Evolutionary conservation across 2,113 vertebrate genomes (phyloP).

Genomic region (Tretioscincus oriximinensis): DNA sequence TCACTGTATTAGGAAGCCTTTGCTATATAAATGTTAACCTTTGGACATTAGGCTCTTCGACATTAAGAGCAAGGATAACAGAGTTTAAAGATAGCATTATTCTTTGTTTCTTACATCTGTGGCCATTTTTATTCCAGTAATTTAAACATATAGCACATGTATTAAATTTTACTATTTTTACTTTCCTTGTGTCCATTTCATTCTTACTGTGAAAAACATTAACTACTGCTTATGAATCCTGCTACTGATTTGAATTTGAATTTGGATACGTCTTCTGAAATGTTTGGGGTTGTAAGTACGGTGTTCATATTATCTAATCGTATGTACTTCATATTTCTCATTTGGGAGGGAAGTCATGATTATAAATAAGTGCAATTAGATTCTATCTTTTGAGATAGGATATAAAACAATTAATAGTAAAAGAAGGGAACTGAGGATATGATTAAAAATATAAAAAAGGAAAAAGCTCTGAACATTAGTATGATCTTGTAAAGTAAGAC

Average conservation of each 20-base stretch:
- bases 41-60: slow-evolving; percentile 47
- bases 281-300: not conserved
- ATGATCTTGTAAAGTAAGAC: no score
- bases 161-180: slow-evolving; percentile 70
- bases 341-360: no score
- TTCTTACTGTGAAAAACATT: slow-evolving; percentile 57
- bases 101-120: slow-evolving; percentile 54
- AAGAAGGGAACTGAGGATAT: no score
- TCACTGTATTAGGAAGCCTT: slow-evolving; percentile 60
- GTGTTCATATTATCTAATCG: not conserved
- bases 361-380: no score
- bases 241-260: slow-evolving; percentile 28
- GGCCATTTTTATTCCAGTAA: slow-evolving; percentile 59
- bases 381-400: no score
- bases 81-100: slow-evolving; percentile 54
- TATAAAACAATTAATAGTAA: no score
- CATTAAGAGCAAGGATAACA: slow-evolving; percentile 44
- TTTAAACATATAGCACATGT: slow-evolving; percentile 65
- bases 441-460: no score
- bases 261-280: slow-evolving; percentile 38
- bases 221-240: slow-evolving; percentile 44
- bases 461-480: no score
- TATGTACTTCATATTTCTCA: not conserved
- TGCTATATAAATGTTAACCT: slow-evolving; percentile 60
- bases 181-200: slow-evolving; percentile 68